Base-by-base conservation (phyloP, 2,888 invertebrate species). In the Rotaria socialis region DNA sequence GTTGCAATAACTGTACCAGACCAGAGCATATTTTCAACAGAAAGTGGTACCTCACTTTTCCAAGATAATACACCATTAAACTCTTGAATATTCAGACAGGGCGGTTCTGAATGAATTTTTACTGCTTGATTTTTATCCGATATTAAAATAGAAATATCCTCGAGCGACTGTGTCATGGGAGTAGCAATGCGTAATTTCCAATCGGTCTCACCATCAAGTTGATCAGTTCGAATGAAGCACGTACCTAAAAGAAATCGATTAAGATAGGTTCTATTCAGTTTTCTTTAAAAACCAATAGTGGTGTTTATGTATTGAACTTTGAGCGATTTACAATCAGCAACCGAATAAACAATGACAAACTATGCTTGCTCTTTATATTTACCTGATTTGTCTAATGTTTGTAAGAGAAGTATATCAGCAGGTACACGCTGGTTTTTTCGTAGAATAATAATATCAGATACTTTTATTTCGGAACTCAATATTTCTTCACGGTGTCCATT, bases 1-100 rank as follows among this genome's bases (percentile, higher is more conserved):
- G 96, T 97, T 0, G 99, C 98, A 24, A 99, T 94, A 0, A 99
- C 98, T 85, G 97, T 96, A 89, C 98, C 97, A 8, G 98, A 96
- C 99, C 99, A 99, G 86, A 99, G 91, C 0, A 97, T 98, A 91
- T 99, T 98, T 91, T 98, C 97, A 52, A 99, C 94, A 89, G 95
- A 95, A 86, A 99, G 93, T 84, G 96, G 95, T 89, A 96, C 95
- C 88, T 92, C 92, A 89, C 94, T 94, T 67, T 75, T 75, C 75
- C 75, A 75, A 22, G 75, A 75, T 8, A 75, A 95, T 90, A 97
- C 58, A 14, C 87, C 87, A n/a, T 87, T 85, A 52, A 87, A 99
- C 75, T 95, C 95, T 92, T 99, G 97, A 89, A 99, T 99, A 91
- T 97, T 97, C 90, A 95, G 95, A 91, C 97, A 96, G 0, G 99